Evolutionary conservation across 1,140 invertebrate species (phyloP), one percentile per base, ranked within the genome.

Genomic region (Halesus radiatus): DNA sequence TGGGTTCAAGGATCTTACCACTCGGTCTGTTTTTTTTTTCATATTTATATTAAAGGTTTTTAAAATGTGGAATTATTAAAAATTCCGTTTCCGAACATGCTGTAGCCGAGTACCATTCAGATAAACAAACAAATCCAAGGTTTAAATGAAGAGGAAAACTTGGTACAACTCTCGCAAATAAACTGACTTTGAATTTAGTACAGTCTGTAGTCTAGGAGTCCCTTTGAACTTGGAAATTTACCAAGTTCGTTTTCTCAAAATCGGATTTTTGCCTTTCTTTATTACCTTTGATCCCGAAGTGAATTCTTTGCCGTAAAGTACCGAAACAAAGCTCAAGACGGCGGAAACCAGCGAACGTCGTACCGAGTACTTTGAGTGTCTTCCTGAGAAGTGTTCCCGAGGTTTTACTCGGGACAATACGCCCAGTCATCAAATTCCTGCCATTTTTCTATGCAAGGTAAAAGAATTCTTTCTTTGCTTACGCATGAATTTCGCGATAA

Each of bases 221-320:
- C 29, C 62, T 66, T 66, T 26, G 22, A 66, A 66, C 18, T 26
- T 15, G 20, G 20, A 16, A 37, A 66, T 66, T 66, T 26, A 29
- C 62, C 62, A 32, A 66, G 29, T 37, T 66, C 62, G 62, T 66
- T 66, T 64, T 66, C 23, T 66, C 16, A 66, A 66, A 26, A 26
- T 29, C 26, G 62, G 29, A 66, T 6, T 22, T 66, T 66, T 8
- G 6, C 16, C 62, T 26, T 66, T 26, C 62, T 29, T 66, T 66
- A 66, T 66, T 66, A 66, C 62, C 62, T 66, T 66, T 66, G 62
- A 66, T 66, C 62, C 22, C 16, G 62, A 66, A 66, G 26, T 66
- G 26, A 66, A 66, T 66, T 66, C 62, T 66, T 66, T 66, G 6
- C 29, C 62, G 62, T 66, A 26, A 66, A 29, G 22, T 18, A n/a